Evolutionary conservation across 2,797 vertebrate genomes (phyloP), one percentile per base, ranked within the genome.

Genomic region (Meda fulgida): DNA sequence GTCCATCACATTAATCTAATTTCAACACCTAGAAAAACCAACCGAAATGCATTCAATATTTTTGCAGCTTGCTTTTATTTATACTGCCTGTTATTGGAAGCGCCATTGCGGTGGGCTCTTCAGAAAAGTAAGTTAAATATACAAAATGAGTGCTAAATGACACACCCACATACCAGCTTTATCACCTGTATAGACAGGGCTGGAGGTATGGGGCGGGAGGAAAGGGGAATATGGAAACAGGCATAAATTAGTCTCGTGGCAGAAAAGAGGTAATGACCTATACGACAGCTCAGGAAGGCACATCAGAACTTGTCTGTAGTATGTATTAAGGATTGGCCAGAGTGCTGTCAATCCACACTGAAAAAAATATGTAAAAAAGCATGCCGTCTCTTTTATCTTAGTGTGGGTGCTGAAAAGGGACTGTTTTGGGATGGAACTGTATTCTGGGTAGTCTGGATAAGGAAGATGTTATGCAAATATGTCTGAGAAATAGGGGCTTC

Each of bases 251-350:
- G 88, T 88, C 90, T 90, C 48, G 71, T 87, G 80, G 53, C 46
- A 79, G 75, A 83, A 23, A 23, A 78, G 66, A 36, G 79, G 87
- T 86, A 75, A 89, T 89, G 83, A 86, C 86, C 84, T 84, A 70
- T 88, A 86, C 36, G 83, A 86, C 79, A 85, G 63, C 65, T 46
- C 63, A 69, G 31, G 38, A 69, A 84, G 87, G 92, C 93, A 81
- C 85, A 94, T 94, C 92, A 89, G 88, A 91, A 94, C 94, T 92
- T 91, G 94, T 91, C 90, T 43, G 58, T 18, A 91, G 88, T 87
- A 89, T 91, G 93, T 89, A 76, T 82, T 55, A 60, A 85, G 71
- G 13, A 58, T 21, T 16, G 89, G 91, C 78, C 85, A 91, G 81
- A 84, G 86, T 84, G 58, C 78, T 51, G 29, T 91, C 86, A 87